Evolutionary conservation across 2,113 vertebrate species (phyloP).

Genomic region (Sander lucioperca): DNA sequence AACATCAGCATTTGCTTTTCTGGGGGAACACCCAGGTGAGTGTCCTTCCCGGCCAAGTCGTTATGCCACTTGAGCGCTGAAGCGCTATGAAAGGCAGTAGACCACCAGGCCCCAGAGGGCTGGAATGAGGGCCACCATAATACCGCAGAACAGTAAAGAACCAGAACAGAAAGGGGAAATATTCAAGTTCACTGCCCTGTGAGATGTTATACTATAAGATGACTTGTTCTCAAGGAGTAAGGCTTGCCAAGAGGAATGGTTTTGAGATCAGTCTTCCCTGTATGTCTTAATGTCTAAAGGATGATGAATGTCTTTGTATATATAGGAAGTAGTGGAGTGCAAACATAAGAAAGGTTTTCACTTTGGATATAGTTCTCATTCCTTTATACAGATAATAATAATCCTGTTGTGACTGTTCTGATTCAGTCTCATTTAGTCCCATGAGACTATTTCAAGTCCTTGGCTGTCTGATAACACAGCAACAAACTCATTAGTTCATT

Average conservation of each 20-base stretch:
- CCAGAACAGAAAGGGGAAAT: slow-evolving; percentile 39
- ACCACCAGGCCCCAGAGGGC: slow-evolving; percentile 32
- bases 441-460: slow-evolving; percentile 7
- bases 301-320: slow-evolving; percentile 2
- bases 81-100: slow-evolving; percentile 54
- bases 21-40: slow-evolving; percentile 54
- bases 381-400: slow-evolving; percentile 26
- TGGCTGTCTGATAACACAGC: slow-evolving; percentile 28
- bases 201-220: slow-evolving; percentile 32
- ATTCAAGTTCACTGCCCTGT: slow-evolving; percentile 21
- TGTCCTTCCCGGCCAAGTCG: slow-evolving; percentile 25
- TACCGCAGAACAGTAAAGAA: slow-evolving; percentile 19
- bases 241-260: slow-evolving; percentile 33
- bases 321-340: neutral
- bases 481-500: slow-evolving; percentile 39
- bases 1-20: slow-evolving; percentile 49
- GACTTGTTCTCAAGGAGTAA: slow-evolving; percentile 28
- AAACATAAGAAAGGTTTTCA: neutral
- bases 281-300: slow-evolving; percentile 1
- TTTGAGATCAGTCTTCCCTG: slow-evolving; percentile 25
- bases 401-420: slow-evolving; percentile 12
- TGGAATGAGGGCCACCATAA: neutral
- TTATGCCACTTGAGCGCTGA: slow-evolving; percentile 52
- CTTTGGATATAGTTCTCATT: neutral
- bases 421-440: slow-evolving; percentile 3